Evolutionary conservation across 2,888 invertebrate species (phyloP), one percentile per base, ranked within the genome.

Genomic region (Ctena decussata): DNA sequence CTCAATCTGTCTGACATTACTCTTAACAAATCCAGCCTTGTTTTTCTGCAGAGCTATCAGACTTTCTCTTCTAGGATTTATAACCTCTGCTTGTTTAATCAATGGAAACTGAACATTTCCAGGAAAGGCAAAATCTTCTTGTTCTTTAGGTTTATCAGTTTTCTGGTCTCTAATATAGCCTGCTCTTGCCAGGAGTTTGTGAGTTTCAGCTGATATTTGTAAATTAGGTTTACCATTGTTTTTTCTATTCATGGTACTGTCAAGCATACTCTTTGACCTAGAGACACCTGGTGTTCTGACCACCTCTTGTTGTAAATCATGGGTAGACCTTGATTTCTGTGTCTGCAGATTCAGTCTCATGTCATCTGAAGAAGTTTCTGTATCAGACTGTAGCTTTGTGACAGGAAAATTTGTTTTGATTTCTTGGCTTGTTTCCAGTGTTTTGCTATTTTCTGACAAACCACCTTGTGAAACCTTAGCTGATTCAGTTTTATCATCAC

Each of bases 191-290:
- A 94, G 80, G 24, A 94, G 77, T 37, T 92, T 93, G 69, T 93
- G 93, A 11, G 94, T 94, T 49, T 94, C 93, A 41, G 90, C 86
- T 1, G 92, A 92, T 35, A 94, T 93, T 76, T 93, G 92, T 27
- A 94, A 79, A 70, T 94, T 93, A 18, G 94, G 94, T 76, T 92
- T 91, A 49, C 86, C 60, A 60, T 80, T 75, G 30, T 76, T 77
- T 35, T 80, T 87, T 44, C 84, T 89, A 18, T 77, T 53, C 24
- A 87, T 46, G 72, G 84, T 83, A 44, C 75, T 83, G 24, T 84
- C 86, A 24, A 86, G 78, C 24, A 91, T 80, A 69, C 94, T 94
- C 44, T 92, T 90, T 0, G 92, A 92, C 41, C 94, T 79, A 2
- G 85, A 85, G 0, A 91, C 88, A 49, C 80, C 80, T 32, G 85